Evolutionary conservation across 1,140 invertebrate genomes (phyloP), one percentile per base, ranked within the genome.

Genomic region (Homarus americanus): DNA sequence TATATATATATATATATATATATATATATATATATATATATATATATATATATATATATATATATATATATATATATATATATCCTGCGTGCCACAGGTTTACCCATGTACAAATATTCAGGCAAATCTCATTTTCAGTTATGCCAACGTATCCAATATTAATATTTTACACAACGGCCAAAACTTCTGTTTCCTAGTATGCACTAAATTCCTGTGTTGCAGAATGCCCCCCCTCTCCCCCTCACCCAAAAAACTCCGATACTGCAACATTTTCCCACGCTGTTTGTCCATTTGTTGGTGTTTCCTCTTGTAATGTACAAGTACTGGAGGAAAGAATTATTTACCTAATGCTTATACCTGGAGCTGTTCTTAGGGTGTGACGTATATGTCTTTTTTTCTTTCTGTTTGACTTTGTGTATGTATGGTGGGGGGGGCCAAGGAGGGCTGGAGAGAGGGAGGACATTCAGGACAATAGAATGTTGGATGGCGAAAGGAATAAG

Each of bases 91-190:
- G 66, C 36, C 58, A 84, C 10, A 40, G 36, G 66, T 76, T 76
- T 58, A 12, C 82, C 36, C 66, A 44, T 44, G 66, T 41, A 84
- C 82, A 84, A 84, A 84, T 72, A 84, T 84, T 84, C 82, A 49
- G 82, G 88, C 36, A 90, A 90, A 90, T 83, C 88, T 90, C 88
- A 83, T 90, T 90, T 90, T 90, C 88, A 83, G 88, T 90, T 90
- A 90, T 83, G 82, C 88, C 82, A 78, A 80, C 66, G 80, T 90
- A 90, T 90, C 88, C 88, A 90, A 90, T 90, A 90, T 83, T 90
- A 90, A 90, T 90, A 90, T 90, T 90, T 90, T 90, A 83, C 88
- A 75, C 63, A 75, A 82, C 69, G 66, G 82, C 82, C 79, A 78
- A 83, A 90, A 90, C 66, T 90, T 90, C 88, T 83, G 88, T 90